A percentile compares a stretch with the other conserved stretches of the same genome.
phyloP scores from a whole-genome alignment of 2,113 vertebrate species.

The Oryzias curvinotus region DNA sequence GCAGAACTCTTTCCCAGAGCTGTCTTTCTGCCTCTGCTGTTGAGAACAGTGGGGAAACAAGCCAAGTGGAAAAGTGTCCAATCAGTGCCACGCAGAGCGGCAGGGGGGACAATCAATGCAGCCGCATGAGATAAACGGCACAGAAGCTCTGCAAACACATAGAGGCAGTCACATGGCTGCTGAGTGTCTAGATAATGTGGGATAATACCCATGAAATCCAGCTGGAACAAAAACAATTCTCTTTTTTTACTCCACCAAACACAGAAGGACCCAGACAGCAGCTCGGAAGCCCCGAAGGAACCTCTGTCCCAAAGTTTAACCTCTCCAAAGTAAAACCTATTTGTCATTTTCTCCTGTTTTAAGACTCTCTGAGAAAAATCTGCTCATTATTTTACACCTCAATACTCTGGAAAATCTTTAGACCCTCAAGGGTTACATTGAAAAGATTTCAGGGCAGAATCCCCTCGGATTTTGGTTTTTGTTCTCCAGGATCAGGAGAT shows the following conservation, averaged over 20 bases:
- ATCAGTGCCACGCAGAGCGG: constrained; percentile 19
- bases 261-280: neutral
- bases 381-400: too few relatives aligned
- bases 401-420: too few relatives aligned
- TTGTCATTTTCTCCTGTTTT: too few relatives aligned
- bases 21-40: constrained; percentile 5
- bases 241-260: neutral
- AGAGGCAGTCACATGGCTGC: constrained; percentile 3
- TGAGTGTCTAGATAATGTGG: constrained; percentile 18
- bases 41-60: constrained; percentile 21
- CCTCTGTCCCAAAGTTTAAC: too few relatives aligned
- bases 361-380: too few relatives aligned
- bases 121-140: constrained; percentile 33
- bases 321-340: too few relatives aligned
- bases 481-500: neutral
- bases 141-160: constrained; percentile 11
- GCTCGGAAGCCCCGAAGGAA: neutral
- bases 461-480: too few relatives aligned
- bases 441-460: too few relatives aligned
- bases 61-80: constrained; percentile 32
- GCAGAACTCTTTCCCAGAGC: constrained; percentile 22
- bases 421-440: too few relatives aligned
- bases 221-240: neutral
- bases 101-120: constrained; percentile 35
- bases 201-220: constrained; percentile 3